Evolutionary conservation across 2,797 vertebrate species (phyloP).

Genomic region (Labroides dimidiatus): DNA sequence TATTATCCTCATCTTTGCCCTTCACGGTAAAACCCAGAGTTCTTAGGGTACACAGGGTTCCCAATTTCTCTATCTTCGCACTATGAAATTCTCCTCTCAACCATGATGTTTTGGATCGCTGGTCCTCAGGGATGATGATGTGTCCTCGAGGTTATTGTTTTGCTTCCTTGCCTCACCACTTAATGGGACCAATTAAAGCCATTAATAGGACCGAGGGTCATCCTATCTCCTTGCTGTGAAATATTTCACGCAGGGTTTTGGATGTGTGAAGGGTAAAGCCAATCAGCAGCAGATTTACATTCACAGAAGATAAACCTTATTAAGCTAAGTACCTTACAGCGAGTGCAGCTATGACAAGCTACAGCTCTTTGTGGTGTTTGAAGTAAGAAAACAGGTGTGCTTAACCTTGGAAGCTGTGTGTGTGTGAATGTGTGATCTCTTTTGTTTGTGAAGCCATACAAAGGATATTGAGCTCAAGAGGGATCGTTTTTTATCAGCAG

Average conservation of each 20-base stretch:
- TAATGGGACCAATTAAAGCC: constrained; percentile 81
- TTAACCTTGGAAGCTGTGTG: constrained; percentile 62
- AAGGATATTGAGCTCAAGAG: constrained; percentile 55
- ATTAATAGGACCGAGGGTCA: constrained; percentile 76
- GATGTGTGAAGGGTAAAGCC: constrained; percentile 76
- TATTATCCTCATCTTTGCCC: constrained; percentile 6
- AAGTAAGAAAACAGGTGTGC: constrained; percentile 20
- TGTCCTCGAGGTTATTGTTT: constrained; percentile 81
- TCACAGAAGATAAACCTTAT: constrained; percentile 73
- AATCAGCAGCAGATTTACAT: constrained; percentile 72
- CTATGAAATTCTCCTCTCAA: constrained; percentile 37
- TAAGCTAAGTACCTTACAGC: constrained; percentile 66
- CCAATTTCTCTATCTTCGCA: constrained; percentile 18
- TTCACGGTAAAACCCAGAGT: constrained; percentile 16
- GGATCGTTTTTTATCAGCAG: constrained; percentile 65
- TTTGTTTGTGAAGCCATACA: constrained; percentile 38
- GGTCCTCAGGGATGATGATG: constrained; percentile 59
- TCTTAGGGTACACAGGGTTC: not conserved
- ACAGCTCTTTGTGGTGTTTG: constrained; percentile 33
- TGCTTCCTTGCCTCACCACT: constrained; percentile 74
- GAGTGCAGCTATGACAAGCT: constrained; percentile 47
- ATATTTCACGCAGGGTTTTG: constrained; percentile 49
- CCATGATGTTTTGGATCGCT: constrained; percentile 65
- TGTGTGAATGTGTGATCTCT: not conserved
- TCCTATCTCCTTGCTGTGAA: constrained; percentile 56